Evolutionary conservation across 1,140 invertebrate genomes (phyloP), one percentile per base, ranked within the genome.

Genomic region (Drosophila elegans): DNA sequence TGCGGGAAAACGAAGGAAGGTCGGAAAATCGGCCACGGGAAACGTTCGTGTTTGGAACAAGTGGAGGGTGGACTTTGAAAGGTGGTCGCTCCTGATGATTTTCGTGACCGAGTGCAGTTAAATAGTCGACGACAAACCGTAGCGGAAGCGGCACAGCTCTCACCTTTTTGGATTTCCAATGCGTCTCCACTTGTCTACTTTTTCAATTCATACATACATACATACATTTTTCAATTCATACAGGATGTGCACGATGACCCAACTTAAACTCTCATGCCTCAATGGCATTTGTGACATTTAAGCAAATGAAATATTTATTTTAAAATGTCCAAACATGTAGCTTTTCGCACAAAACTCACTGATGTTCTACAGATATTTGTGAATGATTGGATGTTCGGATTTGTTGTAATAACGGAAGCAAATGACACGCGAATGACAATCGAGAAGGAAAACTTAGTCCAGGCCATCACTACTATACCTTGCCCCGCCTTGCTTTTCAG

Each of bases 21-120:
- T 53, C 57, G 46, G 54, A 78, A 55, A 71, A 71, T 56, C 55
- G 76, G 76, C 78, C 56, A 82, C 72, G 75, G 78, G 74, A 81
- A 77, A 67, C 73, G 44, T 57, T 71, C 48, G 64, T 63, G 75
- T 44, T 57, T 41, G 44, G 39, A 55, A 36, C 53, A 10, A 27
- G 48, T 25, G 64, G 49, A 54, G 42, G 27, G 67, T 57, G 64
- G 42, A 36, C 21, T 38, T 63, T 71, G 76, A 52, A 71, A 66
- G 63, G 53, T 42, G 54, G 52, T 60, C 25, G 53, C 60, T 75
- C 27, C 56, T 72, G 80, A 89, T 89, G 84, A 89, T 84, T 89
- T 89, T 89, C 84, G 84, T 89, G 84, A 89, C 84, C 80, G 88
- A 89, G 80, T 84, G 84, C 84, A 89, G 85, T 89, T 89, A 89